Evolutionary conservation across 2,888 invertebrate species (phyloP).

Genomic region (Malthinus seriepunctatus): DNA sequence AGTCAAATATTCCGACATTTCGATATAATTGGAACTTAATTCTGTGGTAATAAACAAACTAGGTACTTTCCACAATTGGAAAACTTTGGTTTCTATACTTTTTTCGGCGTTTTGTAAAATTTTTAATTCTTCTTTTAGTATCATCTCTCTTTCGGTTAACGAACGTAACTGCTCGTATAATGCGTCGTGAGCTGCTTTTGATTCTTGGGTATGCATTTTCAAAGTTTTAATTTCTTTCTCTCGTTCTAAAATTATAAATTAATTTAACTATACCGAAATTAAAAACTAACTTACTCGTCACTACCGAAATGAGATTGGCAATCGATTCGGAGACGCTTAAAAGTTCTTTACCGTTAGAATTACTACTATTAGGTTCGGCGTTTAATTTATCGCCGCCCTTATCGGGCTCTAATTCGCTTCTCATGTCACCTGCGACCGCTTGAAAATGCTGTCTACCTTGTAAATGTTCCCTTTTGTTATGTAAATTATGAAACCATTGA

Average conservation of each 20-base stretch:
- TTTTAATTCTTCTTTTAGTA: slow-evolving; percentile 45
- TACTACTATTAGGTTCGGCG: slow-evolving; percentile 12
- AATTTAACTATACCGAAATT: background rate
- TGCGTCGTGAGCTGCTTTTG: slow-evolving; percentile 43
- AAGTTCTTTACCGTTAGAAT: slow-evolving; percentile 25
- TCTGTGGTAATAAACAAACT: slow-evolving; percentile 48
- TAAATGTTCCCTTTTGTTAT: slow-evolving; percentile 63
- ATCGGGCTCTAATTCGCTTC: slow-evolving; percentile 45
- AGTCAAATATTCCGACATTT: slow-evolving; percentile 20
- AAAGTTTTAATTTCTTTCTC: slow-evolving; percentile 51
- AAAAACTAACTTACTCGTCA: slow-evolving; percentile 45
- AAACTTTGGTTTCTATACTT: slow-evolving; percentile 46
- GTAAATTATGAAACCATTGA: slow-evolving; percentile 61
- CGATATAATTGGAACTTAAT: slow-evolving; percentile 20
- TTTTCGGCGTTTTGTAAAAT: slow-evolving; percentile 46
- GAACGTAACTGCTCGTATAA: slow-evolving; percentile 46
- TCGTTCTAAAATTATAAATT: slow-evolving; percentile 42
- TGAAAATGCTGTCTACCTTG: slow-evolving; percentile 61
- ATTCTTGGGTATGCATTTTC: slow-evolving; percentile 45
- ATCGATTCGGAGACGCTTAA: slow-evolving; percentile 49
- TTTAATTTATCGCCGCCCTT: background rate
- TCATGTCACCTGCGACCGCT: slow-evolving; percentile 52
- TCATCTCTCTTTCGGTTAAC: slow-evolving; percentile 46
- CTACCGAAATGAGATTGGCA: slow-evolving; percentile 44
- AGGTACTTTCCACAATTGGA: slow-evolving; percentile 52